phyloP scores from a whole-genome alignment of 2,888 invertebrate genomes.

The Clunio marinus region DNA sequence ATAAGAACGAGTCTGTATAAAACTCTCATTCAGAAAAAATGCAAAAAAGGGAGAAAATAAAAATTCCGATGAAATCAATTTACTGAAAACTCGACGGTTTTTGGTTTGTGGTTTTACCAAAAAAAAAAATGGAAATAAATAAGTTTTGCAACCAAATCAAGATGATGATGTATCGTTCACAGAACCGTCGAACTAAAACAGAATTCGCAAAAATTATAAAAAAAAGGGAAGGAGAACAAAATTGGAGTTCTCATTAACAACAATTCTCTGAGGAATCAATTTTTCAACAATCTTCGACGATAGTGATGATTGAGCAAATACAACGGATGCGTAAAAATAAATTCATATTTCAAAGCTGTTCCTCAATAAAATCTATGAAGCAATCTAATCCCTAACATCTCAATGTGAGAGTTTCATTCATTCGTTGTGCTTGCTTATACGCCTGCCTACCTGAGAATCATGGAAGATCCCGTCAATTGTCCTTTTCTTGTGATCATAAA shows the following conservation, averaged over 20 bases:
- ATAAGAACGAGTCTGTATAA: not conserved
- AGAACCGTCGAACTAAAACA: conserved; percentile 12
- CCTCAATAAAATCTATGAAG: not conserved
- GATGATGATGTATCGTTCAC: too few species aligned
- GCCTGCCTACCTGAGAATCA: not conserved
- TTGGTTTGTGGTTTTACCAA: not conserved
- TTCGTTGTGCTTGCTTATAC: not conserved
- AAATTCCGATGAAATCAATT: conserved; percentile 37
- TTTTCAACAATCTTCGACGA: not conserved
- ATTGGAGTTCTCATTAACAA: conserved; percentile 20
- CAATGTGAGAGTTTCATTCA: too few species aligned
- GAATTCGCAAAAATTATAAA: conserved; percentile 35
- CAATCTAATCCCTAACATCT: not conserved
- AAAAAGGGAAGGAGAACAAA: not conserved
- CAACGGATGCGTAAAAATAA: not conserved
- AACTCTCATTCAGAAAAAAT: not conserved
- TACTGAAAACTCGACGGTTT: not conserved
- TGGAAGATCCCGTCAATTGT: conserved; percentile 7
- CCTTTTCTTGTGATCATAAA: conserved; percentile 20
- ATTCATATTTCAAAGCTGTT: not conserved
- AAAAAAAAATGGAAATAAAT: not conserved
- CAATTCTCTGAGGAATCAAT: conserved; percentile 18
- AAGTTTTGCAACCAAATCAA: not conserved
- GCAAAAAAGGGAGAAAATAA: not conserved
- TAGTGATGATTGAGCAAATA: not conserved